Evolutionary conservation across 2,113 vertebrate genomes (phyloP).

Genomic region (Rhineura floridana): DNA sequence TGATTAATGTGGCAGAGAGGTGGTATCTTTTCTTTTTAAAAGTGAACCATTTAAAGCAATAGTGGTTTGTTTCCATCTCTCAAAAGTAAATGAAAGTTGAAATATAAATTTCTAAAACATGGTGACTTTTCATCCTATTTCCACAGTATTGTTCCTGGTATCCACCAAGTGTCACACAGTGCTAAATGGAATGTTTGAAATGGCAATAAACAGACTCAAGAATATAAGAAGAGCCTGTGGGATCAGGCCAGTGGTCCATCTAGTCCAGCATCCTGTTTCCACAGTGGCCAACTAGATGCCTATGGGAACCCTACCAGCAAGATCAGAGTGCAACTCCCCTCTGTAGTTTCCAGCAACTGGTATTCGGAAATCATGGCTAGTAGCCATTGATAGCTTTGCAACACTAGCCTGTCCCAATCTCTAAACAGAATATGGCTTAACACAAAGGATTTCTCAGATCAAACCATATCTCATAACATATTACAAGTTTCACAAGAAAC

Average conservation of each 20-base stretch:
- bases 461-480: background rate
- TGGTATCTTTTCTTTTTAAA: no score
- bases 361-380: no score
- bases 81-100: conserved; percentile 9
- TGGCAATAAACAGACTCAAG: conserved; percentile 13
- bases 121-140: conserved; percentile 33
- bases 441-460: conserved; percentile 4
- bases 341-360: no score
- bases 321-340: no score
- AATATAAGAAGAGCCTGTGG: no score
- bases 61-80: conserved; percentile 8
- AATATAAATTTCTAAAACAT: conserved; percentile 3
- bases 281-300: no score
- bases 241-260: no score
- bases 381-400: no score
- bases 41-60: conserved; percentile 5
- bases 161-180: conserved; percentile 16
- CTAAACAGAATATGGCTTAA: conserved; percentile 31
- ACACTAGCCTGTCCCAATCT: conserved; percentile 17
- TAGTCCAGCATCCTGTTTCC: no score
- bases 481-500: background rate
- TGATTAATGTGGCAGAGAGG: background rate
- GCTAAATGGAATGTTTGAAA: conserved; percentile 38
- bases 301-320: no score
- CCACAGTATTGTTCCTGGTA: conserved; percentile 39